Percentiles rank a stretch among this genome's conserved stretches.
phyloP scores from a whole-genome alignment of 2,888 invertebrate genomes.

The Microplitis deprimator region DNA sequence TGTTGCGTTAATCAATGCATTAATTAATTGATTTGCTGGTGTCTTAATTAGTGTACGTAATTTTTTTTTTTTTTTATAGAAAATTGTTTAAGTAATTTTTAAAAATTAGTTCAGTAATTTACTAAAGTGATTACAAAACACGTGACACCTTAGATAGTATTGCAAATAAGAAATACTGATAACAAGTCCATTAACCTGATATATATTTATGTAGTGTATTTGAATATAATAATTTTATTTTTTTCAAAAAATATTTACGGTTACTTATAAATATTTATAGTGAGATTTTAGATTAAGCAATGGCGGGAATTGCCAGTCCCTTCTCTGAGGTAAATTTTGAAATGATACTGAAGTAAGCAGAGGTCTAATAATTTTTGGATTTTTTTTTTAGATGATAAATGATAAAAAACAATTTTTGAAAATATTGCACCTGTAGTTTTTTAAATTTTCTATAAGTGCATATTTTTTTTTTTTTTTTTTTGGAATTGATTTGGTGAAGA shows the following conservation, averaged over 20 bases:
- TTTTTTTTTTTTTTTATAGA: background rate
- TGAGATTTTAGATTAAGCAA: slow-evolving; percentile 6
- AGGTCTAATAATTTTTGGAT: too few species aligned
- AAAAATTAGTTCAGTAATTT: background rate
- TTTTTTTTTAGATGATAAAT: too few species aligned
- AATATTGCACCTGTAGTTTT: too few species aligned
- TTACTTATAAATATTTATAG: background rate
- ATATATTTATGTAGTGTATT: background rate
- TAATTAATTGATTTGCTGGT: background rate
- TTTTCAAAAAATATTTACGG: background rate
- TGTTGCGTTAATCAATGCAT: background rate
- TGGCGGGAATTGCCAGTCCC: slow-evolving; percentile 13
- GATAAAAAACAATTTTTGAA: too few species aligned
- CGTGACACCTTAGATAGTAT: background rate
- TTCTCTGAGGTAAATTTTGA: slow-evolving; percentile 20
- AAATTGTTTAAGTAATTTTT: background rate
- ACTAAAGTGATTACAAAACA: background rate
- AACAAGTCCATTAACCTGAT: background rate
- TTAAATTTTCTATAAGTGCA: too few species aligned
- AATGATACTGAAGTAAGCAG: too few species aligned
- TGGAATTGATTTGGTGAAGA: too few species aligned
- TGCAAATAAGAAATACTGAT: background rate
- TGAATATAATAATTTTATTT: background rate
- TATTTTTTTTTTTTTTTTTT: too few species aligned
- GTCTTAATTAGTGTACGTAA: background rate